Percentiles rank a stretch among this genome's conserved stretches.
phyloP scores from a whole-genome alignment of 2,888 invertebrate genomes.

The Polia nebulosa region DNA sequence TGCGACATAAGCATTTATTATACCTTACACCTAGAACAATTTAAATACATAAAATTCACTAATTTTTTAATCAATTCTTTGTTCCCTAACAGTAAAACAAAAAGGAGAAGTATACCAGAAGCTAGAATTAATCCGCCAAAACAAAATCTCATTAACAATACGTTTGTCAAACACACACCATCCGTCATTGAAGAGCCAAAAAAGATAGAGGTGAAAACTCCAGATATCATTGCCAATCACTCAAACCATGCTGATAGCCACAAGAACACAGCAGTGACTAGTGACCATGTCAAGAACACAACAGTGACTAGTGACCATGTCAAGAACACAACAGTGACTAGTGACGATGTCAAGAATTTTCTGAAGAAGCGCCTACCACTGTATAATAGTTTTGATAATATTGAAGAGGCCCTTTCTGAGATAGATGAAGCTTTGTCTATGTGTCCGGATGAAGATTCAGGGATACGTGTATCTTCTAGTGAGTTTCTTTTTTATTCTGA shows the following conservation, averaged over 20 bases:
- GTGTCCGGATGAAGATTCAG: conserved; percentile 73
- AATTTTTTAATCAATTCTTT: conserved; percentile 1
- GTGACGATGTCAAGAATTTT: conserved; percentile 72
- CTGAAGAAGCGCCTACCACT: conserved; percentile 73
- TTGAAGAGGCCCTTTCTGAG: conserved; percentile 51
- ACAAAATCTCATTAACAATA: conserved; percentile 61
- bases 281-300: conserved; percentile 67
- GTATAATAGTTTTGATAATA: conserved; percentile 63
- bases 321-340: conserved; percentile 40
- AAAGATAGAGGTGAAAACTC: conserved; percentile 8
- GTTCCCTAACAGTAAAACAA: conserved; percentile 77
- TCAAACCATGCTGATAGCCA: conserved; percentile 4
- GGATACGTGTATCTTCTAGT: conserved; percentile 79
- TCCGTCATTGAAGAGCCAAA: conserved; percentile 18
- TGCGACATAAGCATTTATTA: neutral
- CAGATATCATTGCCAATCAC: conserved; percentile 13
- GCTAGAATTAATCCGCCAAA: conserved; percentile 40
- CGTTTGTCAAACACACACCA: conserved; percentile 55
- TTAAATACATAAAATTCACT: neutral
- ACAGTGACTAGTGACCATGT: conserved; percentile 28
- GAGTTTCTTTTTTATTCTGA: conserved; percentile 46
- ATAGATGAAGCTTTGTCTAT: conserved; percentile 49
- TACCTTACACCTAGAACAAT: neutral
- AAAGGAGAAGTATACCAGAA: conserved; percentile 81
- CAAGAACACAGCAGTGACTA: conserved; percentile 19